Base-by-base conservation (phyloP, 2,113 vertebrate genomes). In the Dicerorhinus sumatrensis region DNA sequence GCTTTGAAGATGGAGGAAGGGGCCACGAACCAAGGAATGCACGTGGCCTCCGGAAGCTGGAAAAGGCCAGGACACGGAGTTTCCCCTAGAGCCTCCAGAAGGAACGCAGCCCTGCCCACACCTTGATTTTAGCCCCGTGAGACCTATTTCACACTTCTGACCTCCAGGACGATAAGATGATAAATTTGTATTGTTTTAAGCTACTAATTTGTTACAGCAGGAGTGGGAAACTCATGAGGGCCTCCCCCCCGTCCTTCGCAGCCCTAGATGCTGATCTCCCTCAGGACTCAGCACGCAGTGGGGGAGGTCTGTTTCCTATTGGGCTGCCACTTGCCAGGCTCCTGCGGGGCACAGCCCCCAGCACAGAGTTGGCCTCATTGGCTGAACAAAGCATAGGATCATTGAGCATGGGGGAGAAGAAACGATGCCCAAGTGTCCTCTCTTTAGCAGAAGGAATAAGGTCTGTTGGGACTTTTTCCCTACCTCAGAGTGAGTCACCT, bases 301-400 rank as follows among this genome's bases (percentile, higher is more conserved):
- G 4, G 33, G 46, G 51, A 23, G 0, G 0, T 25, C 4, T 25
- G 16, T 3, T 31, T 91, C 75, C 67, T 17, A 0, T 20, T 0
- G 0, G 36, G 51, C 48, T 20, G 36, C 85, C 48, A 4, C 39
- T 8, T 3, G 6, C 69, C 16, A 3, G 83, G 17, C 33, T 54
- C 60, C 93, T 9, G 3, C 11, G 14, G 48, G 31, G 9, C 31
- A 0, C 25, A 3, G 25, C 65, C 23, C 8, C 82, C 58, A 14
- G 42, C 67, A 3, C 69, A 23, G 63, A 72, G 20, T 33, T 2
- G 75, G 60, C 62, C 69, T n/a, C 20, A 0, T 25, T 23, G 14
- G 56, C 65, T 0, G 8, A 39, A 72, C 33, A 17, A 48, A 60
- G 33, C 76, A 6, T 29, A 18, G 12, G 12, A 2, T 20, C 5